Evolutionary conservation across 2,113 vertebrate species (phyloP), one percentile per base, ranked within the genome.

Genomic region (Gymnocephalus cernua): DNA sequence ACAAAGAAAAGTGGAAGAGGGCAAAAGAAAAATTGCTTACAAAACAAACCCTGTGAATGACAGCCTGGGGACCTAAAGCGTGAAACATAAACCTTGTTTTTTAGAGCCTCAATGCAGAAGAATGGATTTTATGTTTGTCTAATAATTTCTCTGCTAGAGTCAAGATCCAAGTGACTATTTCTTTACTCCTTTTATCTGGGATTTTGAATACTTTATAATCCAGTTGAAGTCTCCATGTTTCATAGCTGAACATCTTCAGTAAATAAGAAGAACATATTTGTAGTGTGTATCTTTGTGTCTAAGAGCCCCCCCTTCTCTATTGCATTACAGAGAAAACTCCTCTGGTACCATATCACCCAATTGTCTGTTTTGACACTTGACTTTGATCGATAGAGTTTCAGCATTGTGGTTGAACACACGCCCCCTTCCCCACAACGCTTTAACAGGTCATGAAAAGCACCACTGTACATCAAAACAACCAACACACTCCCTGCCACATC

Each of bases 301-400:
- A 2, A 56, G 18, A 72, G 57, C 16, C 8, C 35, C 35, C 23
- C n/a, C 61, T 19, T 66, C 54, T 50, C 38, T 29, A 38, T 81
- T 84, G 69, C 88, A 80, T 89, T 83, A 79, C 50, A 74, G 70
- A 44, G 56, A 73, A 79, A 79, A 84, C 48, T 69, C 64, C 69
- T 86, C 77, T 62, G 86, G 77, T 80, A 77, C 54, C 58, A 53
- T 71, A 88, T 85, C 84, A 82, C 59, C 82, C 84, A 65, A 88
- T 83, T 77, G 91, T 84, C 84, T 93, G 93, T 91, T 95, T 93
- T 94, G 92, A 94, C 92, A 89, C 78, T 82, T 85, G 85, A 80
- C 93, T 94, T 94, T 95, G 93, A 95, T 94, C 89, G 89, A 94
- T 93, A 86, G 93, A 88, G 85, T 83, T 80, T 87, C 74, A 79